Evolutionary conservation across 2,797 vertebrate genomes (phyloP).

Genomic region (Tachyglossus aculeatus): DNA sequence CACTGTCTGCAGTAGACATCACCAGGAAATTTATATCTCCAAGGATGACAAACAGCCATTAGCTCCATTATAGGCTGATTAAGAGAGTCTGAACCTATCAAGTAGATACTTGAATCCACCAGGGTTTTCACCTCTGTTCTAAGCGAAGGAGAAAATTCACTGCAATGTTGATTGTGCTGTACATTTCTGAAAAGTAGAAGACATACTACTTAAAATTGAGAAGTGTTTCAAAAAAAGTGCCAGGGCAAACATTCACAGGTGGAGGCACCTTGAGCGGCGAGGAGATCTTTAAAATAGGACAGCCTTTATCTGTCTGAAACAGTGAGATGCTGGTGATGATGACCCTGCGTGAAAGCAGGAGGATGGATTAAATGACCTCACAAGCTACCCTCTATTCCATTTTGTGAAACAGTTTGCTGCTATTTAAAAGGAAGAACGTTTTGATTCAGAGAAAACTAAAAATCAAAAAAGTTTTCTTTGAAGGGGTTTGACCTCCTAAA

Average conservation of each 20-base stretch:
- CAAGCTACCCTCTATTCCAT: too few relatives aligned
- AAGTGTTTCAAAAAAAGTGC: constrained; percentile 37
- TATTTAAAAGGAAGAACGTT: neutral
- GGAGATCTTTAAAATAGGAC: constrained; percentile 1
- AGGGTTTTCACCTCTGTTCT: constrained; percentile 74
- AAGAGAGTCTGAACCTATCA: constrained; percentile 79
- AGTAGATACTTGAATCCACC: constrained; percentile 75
- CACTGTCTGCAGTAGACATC: constrained; percentile 79
- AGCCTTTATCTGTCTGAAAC: too few relatives aligned
- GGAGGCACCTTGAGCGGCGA: constrained; percentile 31
- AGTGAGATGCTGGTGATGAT: too few relatives aligned
- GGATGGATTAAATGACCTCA: neutral
- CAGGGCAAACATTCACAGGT: constrained; percentile 37
- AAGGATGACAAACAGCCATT: constrained; percentile 86
- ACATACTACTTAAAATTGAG: constrained; percentile 21
- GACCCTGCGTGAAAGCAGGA: too few relatives aligned
- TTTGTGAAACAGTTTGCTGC: neutral
- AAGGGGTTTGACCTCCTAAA: neutral
- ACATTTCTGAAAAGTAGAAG: constrained; percentile 53
- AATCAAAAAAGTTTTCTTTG: neutral
- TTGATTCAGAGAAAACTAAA: neutral
- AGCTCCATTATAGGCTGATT: constrained; percentile 85
- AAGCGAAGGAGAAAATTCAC: constrained; percentile 53
- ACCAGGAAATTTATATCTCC: constrained; percentile 83
- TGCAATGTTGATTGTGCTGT: constrained; percentile 45